These are phyloP conservation scores for Gymnogyps californianus DNA, from an alignment of 2,113 vertebrate species.

Conservation along the genomic window DNA sequence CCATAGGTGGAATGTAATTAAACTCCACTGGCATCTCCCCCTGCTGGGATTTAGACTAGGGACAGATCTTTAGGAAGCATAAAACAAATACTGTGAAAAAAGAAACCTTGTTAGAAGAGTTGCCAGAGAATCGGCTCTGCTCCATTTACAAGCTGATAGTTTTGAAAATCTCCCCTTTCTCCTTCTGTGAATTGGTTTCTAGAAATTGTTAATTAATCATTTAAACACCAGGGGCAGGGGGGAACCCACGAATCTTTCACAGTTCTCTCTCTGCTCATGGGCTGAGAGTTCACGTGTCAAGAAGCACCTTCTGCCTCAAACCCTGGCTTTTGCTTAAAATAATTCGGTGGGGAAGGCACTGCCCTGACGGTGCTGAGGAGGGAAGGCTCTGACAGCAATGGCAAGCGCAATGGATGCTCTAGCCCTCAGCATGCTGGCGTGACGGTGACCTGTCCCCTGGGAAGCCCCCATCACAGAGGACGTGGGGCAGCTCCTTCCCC, in stretches of 20 bases:
- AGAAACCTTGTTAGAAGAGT: constrained; percentile 43
- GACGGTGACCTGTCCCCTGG: not conserved
- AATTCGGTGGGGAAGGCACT: not conserved
- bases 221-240: not conserved
- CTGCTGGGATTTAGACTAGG: constrained; percentile 61
- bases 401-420: fast-evolving
- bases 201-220: constrained; percentile 44
- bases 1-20: constrained; percentile 70
- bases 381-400: not conserved
- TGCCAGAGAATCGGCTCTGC: constrained; percentile 10
- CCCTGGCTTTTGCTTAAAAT: not conserved
- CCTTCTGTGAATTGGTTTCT: constrained; percentile 17
- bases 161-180: constrained; percentile 39
- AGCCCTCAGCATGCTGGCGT: not conserved
- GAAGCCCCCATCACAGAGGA: not conserved
- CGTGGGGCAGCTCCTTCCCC: not conserved
- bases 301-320: not conserved
- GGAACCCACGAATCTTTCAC: not conserved
- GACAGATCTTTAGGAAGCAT: constrained; percentile 49
- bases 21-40: constrained; percentile 52
- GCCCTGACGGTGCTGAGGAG: fast-evolving
- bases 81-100: constrained; percentile 45
- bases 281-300: not conserved
- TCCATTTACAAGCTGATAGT: constrained; percentile 30
- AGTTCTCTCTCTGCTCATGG: not conserved